phyloP scores from a whole-genome alignment of 2,888 invertebrate genomes.

The Tineola bisselliella region DNA sequence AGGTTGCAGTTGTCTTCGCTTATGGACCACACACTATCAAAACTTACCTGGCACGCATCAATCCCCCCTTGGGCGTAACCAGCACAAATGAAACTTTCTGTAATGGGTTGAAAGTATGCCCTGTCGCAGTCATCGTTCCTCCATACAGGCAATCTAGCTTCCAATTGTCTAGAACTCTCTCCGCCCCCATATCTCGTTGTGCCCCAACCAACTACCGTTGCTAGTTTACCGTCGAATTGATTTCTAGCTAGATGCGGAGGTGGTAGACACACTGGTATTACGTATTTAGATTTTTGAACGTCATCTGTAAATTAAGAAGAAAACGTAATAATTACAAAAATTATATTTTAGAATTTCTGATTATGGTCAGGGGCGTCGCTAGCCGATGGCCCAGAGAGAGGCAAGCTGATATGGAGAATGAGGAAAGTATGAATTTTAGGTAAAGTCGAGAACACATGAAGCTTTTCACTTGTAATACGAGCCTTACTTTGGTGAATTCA shows the following conservation, averaged over 20 bases:
- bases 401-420: too few species aligned
- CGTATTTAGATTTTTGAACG: conserved; percentile 83
- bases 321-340: conserved; percentile 86
- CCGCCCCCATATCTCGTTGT: conserved; percentile 90
- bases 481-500: too few species aligned
- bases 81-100: conserved; percentile 88
- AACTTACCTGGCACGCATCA: conserved; percentile 86
- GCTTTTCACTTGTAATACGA: too few species aligned
- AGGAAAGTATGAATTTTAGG: too few species aligned
- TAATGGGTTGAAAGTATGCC: conserved; percentile 93
- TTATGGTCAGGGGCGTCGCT: too few species aligned
- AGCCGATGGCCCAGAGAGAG: too few species aligned
- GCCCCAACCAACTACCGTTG: conserved; percentile 94
- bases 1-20: too few species aligned
- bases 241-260: conserved; percentile 59
- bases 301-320: conserved; percentile 68
- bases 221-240: conserved; percentile 77
- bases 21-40: too few species aligned
- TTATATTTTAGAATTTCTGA: conserved; percentile 95
- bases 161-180: conserved; percentile 85
- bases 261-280: conserved; percentile 89
- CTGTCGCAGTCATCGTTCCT: conserved; percentile 88
- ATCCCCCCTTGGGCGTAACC: conserved; percentile 90
- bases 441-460: too few species aligned
- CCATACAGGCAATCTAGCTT: conserved; percentile 89